Base-by-base conservation (phyloP, 2,113 vertebrate species). In the Macroglossus sobrinus region DNA sequence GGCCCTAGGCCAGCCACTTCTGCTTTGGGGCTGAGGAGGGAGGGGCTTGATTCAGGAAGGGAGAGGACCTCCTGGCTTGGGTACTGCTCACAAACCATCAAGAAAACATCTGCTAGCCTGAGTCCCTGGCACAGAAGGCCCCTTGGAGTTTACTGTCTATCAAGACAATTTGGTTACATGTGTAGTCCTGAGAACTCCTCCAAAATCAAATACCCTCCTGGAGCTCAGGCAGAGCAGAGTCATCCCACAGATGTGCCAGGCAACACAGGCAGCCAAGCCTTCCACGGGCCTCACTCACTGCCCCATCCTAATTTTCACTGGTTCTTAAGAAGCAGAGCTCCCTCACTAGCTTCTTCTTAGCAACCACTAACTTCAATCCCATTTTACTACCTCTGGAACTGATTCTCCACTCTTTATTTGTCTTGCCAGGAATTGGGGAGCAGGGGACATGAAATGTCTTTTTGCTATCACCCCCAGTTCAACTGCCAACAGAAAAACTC, bases 1-100 rank as follows among this genome's bases (percentile, higher is more conserved):
- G 74, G 79, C 66, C 47, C 30, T 4, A 4, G 15, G 69, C 89
- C 66, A 59, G 9, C 59, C 35, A 43, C 94, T 96, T 97, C 92
- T 84, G 55, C 94, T 96, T 59, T 91, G 55, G 12, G 30, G 22
- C 50, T 30, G 43, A n/a, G 43, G 10, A 55, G 76, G 47, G 45
- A 81, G 8, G 18, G 11, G 14, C 38, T 64, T 45, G 57, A 61
- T 75, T 64, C 64, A 53, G 72, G 59, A 95, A 94, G 57, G 79
- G 18, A 13, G 18, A 50, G 35, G 9, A 8, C 15, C 1, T 3
- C 30, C 30, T 30, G 3, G 50, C 40, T 9, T 82, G 35, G 40
- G 15, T 9, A 3, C 50, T 40, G 12, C 33, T 91, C n/a, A 50
- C 18, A 53, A 16, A n/a, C 71, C 6, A 2, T 79, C 50, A 50